phyloP scores from a whole-genome alignment of 2,113 vertebrate species.

The Naja naja region DNA sequence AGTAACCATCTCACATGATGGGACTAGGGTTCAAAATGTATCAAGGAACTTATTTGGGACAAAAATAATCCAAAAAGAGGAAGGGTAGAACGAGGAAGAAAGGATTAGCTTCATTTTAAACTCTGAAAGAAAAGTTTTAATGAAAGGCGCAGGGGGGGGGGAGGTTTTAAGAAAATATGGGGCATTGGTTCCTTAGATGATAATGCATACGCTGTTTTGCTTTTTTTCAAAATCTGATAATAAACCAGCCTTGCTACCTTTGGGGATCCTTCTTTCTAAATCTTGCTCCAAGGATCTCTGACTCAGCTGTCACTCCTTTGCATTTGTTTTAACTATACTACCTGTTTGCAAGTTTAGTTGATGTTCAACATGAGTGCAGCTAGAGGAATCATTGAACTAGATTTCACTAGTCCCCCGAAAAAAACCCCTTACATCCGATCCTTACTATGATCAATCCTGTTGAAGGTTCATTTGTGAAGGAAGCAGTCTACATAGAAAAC shows the following conservation, averaged over 20 bases:
- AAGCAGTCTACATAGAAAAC: not conserved
- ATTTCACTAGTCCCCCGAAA: not conserved
- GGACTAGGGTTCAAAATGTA: not conserved
- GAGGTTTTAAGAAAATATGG: not conserved
- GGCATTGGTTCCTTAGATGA: not conserved
- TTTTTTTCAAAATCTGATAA: not conserved
- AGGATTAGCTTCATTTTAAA: not conserved
- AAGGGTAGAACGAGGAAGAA: not conserved
- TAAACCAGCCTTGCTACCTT: not conserved
- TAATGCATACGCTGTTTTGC: not conserved
- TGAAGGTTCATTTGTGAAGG: not conserved
- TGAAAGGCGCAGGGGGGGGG: not conserved
- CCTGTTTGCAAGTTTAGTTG: not conserved
- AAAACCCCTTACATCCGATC: not conserved
- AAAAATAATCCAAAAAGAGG: not conserved
- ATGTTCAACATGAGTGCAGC: not conserved
- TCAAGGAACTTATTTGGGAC: not conserved
- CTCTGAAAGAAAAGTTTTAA: not conserved
- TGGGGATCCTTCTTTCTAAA: not conserved
- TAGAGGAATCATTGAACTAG: not conserved
- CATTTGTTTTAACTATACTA: not conserved
- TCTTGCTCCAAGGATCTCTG: not conserved
- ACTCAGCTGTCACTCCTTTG: not conserved
- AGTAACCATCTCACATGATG: not conserved
- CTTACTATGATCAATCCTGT: not conserved